Conservation (phyloP, 1,140 invertebrate genomes). For the Drosophila setifemur region DNA sequence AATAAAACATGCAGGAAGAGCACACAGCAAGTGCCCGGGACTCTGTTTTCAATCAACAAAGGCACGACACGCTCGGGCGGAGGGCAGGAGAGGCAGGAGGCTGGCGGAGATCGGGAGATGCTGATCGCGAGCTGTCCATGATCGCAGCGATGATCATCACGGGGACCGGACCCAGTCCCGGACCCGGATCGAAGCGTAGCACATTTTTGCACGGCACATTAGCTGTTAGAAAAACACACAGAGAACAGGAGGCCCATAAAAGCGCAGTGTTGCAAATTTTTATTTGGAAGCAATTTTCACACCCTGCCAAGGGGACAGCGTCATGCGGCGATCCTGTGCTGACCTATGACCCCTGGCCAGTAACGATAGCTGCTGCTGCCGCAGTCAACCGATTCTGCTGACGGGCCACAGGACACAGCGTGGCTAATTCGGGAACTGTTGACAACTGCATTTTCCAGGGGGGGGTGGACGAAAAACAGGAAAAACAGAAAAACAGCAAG, state of each 20-base stretch:
- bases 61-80: slow-evolving; percentile 55
- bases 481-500: background rate
- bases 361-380: slow-evolving; percentile 22
- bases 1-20: slow-evolving; percentile 46
- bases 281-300: slow-evolving; percentile 81
- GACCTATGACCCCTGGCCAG: slow-evolving; percentile 37
- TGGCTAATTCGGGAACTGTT: slow-evolving; percentile 64
- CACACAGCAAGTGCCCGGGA: slow-evolving; percentile 64
- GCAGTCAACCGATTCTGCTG: slow-evolving; percentile 40
- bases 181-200: slow-evolving; percentile 44
- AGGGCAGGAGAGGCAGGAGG: too few species aligned
- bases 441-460: slow-evolving; percentile 74
- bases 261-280: slow-evolving; percentile 74
- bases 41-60: slow-evolving; percentile 62
- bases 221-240: slow-evolving; percentile 45
- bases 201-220: slow-evolving; percentile 73
- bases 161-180: slow-evolving; percentile 4
- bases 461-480: too few species aligned
- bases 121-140: slow-evolving; percentile 64
- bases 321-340: slow-evolving; percentile 35
- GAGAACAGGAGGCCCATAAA: slow-evolving; percentile 49
- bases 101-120: slow-evolving; percentile 11
- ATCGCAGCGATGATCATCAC: slow-evolving; percentile 59
- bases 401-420: slow-evolving; percentile 73
- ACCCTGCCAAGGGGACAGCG: slow-evolving; percentile 52